Evolutionary conservation across 1,140 invertebrate species (phyloP).

Genomic region (Bursaphelenchus mucronatus): DNA sequence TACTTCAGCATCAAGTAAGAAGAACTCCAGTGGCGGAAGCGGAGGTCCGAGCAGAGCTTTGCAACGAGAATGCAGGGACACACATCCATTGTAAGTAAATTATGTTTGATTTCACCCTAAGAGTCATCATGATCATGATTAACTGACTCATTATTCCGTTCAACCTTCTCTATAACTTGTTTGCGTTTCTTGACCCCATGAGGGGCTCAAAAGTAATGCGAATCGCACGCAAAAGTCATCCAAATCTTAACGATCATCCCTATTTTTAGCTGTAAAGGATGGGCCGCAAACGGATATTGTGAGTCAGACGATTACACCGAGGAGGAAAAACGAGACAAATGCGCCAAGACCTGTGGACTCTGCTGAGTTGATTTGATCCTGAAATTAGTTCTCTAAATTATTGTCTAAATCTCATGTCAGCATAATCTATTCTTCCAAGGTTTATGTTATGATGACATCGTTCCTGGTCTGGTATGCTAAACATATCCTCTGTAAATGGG

Average conservation of each 20-base stretch:
- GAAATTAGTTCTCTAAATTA: no score
- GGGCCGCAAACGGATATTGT: constrained; percentile 45
- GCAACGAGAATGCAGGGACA: constrained; percentile 33
- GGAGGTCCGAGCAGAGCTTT: not conserved
- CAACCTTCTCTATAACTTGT: no score
- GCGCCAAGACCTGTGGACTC: constrained; percentile 40
- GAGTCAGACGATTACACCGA: constrained; percentile 42
- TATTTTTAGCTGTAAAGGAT: constrained; percentile 36
- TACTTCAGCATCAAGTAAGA: not conserved
- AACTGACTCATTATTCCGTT: no score
- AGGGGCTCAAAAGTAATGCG: no score
- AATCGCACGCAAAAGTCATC: no score
- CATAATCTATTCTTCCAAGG: no score
- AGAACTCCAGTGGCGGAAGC: not conserved
- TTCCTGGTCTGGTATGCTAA: constrained; percentile 3
- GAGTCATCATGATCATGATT: no score
- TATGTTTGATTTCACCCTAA: constrained; percentile 1
- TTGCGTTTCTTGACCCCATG: no score
- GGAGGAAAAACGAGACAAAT: constrained; percentile 43
- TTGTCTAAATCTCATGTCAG: no score
- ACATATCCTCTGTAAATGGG: constrained; percentile 3
- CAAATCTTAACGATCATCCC: no score
- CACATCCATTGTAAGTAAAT: constrained; percentile 40
- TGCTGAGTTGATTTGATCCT: constrained; percentile 20
- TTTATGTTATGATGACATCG: not conserved